Evolutionary conservation across 1,140 invertebrate genomes (phyloP), one percentile per base, ranked within the genome.

Genomic region (Gonatopus flavifemur): DNA sequence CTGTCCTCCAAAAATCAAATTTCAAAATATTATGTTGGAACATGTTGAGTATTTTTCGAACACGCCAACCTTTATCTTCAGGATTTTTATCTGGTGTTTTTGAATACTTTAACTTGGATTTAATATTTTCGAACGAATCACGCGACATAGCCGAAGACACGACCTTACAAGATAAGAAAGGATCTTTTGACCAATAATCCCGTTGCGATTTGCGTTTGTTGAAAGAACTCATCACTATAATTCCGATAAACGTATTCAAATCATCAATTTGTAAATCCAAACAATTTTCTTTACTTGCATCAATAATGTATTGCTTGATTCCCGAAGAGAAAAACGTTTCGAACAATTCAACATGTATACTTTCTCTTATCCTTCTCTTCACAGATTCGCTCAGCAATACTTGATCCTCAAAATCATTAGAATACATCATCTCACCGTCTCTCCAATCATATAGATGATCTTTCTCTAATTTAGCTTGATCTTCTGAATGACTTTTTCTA

Each of bases 1-100:
- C 52, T 57, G 57, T 79, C 72, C 49, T 79, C 75, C 20, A 78
- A 63, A 25, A 52, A 66, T n/a, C 74, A 41, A 52, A 66, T 51
- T 56, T 66, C 37, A 59, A 28, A 57, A 40, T 10, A 49, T 55
- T 31, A 38, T 60, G 31, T 40, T 32, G 12, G 2, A 43, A 43
- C 12, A 30, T n/a, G 28, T 30, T 13, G 9, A 30, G 12, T 18
- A 28, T 16, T 13, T 28, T 20, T n/a, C 18, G 3, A 16, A 43
- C 41, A 7, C 41, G 41, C 22, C 25, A 43, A 31, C 7, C 41
- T 15, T 43, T 30, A 32, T 43, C 30, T n/a, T 43, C 6, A 18
- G 30, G 35, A 49, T 45, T 36, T n/a, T 49, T 28, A 41, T 55
- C 52, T 25, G 9, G 20, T n/a, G n/a, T 9, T 31, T 44, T 39